Conservation (phyloP, 2,113 vertebrate species). For the Chloroceryle aenea region DNA sequence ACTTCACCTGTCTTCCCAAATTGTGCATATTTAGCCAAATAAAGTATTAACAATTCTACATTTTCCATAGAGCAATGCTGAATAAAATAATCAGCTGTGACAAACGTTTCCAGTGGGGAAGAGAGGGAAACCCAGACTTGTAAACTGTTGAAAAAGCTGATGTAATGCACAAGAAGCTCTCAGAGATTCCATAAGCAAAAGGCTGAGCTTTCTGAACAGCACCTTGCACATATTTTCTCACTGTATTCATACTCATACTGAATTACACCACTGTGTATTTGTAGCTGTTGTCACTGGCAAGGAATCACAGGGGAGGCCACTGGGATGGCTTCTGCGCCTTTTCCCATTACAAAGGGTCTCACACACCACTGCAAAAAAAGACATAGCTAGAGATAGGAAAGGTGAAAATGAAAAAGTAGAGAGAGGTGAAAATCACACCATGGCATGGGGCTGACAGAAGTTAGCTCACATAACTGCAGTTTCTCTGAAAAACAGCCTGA, state of each 20-base stretch:
- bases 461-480: not conserved
- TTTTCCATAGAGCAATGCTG: conserved; percentile 64
- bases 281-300: not conserved
- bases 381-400: not conserved
- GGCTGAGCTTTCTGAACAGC: not conserved
- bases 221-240: not conserved
- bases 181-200: not conserved
- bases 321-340: not conserved
- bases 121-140: not conserved
- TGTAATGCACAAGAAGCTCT: conserved; percentile 11
- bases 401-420: not conserved
- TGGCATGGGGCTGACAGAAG: not conserved
- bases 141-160: conserved; percentile 51
- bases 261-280: not conserved
- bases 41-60: conserved; percentile 70
- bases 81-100: conserved; percentile 60
- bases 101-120: conserved; percentile 39
- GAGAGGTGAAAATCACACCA: not conserved
- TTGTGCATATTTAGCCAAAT: conserved; percentile 74
- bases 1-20: conserved; percentile 75
- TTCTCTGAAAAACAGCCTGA: not conserved
- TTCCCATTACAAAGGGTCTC: not conserved
- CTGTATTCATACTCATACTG: not conserved
- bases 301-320: not conserved
- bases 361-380: not conserved